phyloP scores from a whole-genome alignment of 2,888 invertebrate genomes.

The Synergus itoensis region DNA sequence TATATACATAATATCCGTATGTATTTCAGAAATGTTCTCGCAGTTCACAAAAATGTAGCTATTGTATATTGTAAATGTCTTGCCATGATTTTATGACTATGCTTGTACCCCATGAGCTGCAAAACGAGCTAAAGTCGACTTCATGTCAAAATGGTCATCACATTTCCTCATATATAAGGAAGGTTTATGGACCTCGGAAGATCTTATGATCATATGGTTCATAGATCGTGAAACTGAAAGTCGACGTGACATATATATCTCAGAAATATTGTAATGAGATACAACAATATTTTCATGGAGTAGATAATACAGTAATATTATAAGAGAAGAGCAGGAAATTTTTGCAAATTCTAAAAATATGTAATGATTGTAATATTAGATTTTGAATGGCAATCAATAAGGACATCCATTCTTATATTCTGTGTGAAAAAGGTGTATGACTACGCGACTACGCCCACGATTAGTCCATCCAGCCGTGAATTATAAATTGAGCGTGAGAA shows the following conservation, averaged over 20 bases:
- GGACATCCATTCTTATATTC: not conserved
- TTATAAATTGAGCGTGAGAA: slow-evolving; percentile 40
- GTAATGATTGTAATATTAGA: not conserved
- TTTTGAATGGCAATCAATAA: not conserved
- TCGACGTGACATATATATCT: slow-evolving; percentile 10
- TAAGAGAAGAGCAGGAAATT: not conserved
- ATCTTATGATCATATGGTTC: not conserved
- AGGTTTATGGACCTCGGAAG: not conserved
- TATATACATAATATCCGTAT: not conserved
- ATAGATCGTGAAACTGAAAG: not conserved
- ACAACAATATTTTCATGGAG: not conserved
- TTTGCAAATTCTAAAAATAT: not conserved
- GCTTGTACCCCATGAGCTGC: not conserved
- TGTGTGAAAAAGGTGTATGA: not conserved
- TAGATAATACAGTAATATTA: not conserved
- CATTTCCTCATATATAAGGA: not conserved
- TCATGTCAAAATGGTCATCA: slow-evolving; percentile 20
- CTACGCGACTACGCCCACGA: slow-evolving; percentile 6
- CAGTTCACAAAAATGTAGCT: not conserved
- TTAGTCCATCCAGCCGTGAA: slow-evolving; percentile 8
- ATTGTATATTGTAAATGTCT: not conserved
- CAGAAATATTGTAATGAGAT: not conserved
- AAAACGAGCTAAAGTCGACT: not conserved
- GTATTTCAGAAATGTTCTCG: not conserved
- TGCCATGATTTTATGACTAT: not conserved